Conservation (phyloP, 2,888 invertebrate species). For the Rhagophthalmus giganteus region DNA sequence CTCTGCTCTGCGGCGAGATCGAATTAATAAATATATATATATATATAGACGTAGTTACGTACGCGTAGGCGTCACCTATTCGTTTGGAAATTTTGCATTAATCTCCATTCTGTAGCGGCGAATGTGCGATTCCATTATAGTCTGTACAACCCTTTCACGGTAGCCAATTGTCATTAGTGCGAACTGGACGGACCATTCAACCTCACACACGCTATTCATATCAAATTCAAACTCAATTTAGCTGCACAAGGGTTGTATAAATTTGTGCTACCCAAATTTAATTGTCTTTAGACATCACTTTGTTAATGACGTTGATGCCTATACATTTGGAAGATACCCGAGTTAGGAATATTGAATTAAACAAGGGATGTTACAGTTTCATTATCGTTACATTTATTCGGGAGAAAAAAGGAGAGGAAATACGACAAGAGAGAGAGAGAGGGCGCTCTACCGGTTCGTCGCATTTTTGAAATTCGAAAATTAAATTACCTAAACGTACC, state of each 20-base stretch:
- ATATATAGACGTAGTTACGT: too few species aligned
- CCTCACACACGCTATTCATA: slow-evolving; percentile 48
- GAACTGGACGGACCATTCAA: slow-evolving; percentile 47
- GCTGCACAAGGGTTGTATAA: slow-evolving; percentile 47
- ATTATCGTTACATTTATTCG: too few species aligned
- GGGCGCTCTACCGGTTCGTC: too few species aligned
- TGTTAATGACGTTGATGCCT: slow-evolving; percentile 34
- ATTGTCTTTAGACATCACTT: slow-evolving; percentile 41
- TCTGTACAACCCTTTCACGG: slow-evolving; percentile 48
- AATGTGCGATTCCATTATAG: slow-evolving; percentile 50
- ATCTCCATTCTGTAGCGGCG: slow-evolving; percentile 45
- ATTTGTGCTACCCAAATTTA: slow-evolving; percentile 46
- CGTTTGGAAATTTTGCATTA: slow-evolving; percentile 37
- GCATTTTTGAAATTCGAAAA: too few species aligned
- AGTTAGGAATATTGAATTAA: background rate
- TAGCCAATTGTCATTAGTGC: slow-evolving; percentile 52
- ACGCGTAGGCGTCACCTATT: slow-evolving; percentile 26
- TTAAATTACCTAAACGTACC: too few species aligned
- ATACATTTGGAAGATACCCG: slow-evolving; percentile 1
- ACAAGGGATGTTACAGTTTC: background rate
- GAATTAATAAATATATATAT: slow-evolving; percentile 12
- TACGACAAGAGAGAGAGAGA: too few species aligned
- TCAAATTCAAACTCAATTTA: slow-evolving; percentile 51
- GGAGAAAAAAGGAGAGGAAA: too few species aligned
- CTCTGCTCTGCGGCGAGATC: slow-evolving; percentile 7